Base-by-base conservation (phyloP, 2,888 invertebrate species). In the Cremastinae sp. region DNA sequence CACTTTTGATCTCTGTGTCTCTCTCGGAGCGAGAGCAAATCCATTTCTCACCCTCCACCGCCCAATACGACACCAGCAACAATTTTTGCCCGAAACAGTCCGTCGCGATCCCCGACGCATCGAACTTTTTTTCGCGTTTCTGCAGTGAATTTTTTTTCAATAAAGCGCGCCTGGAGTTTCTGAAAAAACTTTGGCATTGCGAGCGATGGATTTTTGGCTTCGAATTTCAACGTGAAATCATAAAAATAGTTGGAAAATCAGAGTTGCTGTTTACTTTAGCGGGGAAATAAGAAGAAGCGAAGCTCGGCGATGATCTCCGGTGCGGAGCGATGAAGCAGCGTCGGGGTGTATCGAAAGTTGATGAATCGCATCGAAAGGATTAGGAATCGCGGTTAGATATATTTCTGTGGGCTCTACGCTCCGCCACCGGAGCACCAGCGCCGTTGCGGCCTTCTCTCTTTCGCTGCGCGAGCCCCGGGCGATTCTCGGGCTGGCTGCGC, bases 351-450 rank as follows among this genome's bases (percentile, higher is more conserved):
- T 78, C 68, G 75, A 78, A 80, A 68, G 77, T 68, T 62, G 59
- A 68, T 53, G 58, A 77, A 73, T 75, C 43, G 69, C 65, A 81
- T 79, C 84, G 84, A 86, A 86, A 86, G 87, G 87, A 87, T 87
- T 87, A 86, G 80, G 54, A 83, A 83, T 82, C 81, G 80, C 64
- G 73, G 68, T 28, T 62, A 43, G 43, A 70, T 59, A 54, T 54
- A 65, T 82, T 82, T 80, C 82, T 81, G 22, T 10, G 53, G 12
- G 16, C 16, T 28, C 47, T 5, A 12, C 72, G n/a, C 22, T 14
- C 38, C 49, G 22, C 49, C 10, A 12, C 28, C 66, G 16, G 10
- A 47, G n/a, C 8, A 36, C 34, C 47, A 20, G 43, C 34, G 20
- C 51, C 51, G 28, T 3, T 51, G 14, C 34, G 49, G n/a, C n/a